Evolutionary conservation across 2,888 invertebrate genomes (phyloP).

Genomic region (Callinectes sapidus): DNA sequence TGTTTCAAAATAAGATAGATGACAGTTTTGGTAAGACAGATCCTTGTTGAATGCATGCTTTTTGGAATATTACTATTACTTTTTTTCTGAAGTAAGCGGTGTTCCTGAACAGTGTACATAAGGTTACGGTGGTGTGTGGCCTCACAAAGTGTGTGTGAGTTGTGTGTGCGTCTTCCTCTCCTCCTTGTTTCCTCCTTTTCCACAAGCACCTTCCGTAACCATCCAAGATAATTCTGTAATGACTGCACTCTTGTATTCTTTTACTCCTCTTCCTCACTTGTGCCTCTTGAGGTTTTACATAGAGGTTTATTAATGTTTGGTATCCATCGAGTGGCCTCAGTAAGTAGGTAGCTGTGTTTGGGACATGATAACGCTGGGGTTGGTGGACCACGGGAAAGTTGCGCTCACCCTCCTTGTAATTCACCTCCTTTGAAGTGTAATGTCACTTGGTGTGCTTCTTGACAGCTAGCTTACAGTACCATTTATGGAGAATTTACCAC

Average conservation of each 20-base stretch:
- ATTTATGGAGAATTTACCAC: slow-evolving; percentile 59
- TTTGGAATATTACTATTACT: slow-evolving; percentile 46
- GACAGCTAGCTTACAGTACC: slow-evolving; percentile 61
- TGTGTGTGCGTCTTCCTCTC: slow-evolving; percentile 31
- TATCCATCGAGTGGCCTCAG: slow-evolving; percentile 66
- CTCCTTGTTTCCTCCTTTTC: slow-evolving; percentile 23
- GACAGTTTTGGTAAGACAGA: slow-evolving; percentile 71
- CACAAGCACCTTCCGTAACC: slow-evolving; percentile 58
- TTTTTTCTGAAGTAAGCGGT: slow-evolving; percentile 70
- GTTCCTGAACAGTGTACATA: slow-evolving; percentile 72
- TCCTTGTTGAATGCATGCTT: slow-evolving; percentile 70
- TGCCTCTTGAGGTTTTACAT: slow-evolving; percentile 68
- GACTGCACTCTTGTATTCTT: slow-evolving; percentile 67
- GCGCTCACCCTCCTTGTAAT: slow-evolving; percentile 50
- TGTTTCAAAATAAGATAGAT: slow-evolving; percentile 68
- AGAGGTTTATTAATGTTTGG: slow-evolving; percentile 68
- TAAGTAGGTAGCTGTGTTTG: slow-evolving; percentile 68
- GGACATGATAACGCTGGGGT: slow-evolving; percentile 64
- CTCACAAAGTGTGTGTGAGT: slow-evolving; percentile 53
- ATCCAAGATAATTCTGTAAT: slow-evolving; percentile 65
- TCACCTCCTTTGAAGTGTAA: slow-evolving; percentile 54
- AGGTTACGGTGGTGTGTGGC: slow-evolving; percentile 64
- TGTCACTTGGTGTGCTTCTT: slow-evolving; percentile 67
- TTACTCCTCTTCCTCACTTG: slow-evolving; percentile 58
- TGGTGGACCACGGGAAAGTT: slow-evolving; percentile 59